Percentiles rank a stretch among this genome's conserved stretches.
phyloP scores from a whole-genome alignment of 2,113 vertebrate genomes.

The Geothlypis trichas region DNA sequence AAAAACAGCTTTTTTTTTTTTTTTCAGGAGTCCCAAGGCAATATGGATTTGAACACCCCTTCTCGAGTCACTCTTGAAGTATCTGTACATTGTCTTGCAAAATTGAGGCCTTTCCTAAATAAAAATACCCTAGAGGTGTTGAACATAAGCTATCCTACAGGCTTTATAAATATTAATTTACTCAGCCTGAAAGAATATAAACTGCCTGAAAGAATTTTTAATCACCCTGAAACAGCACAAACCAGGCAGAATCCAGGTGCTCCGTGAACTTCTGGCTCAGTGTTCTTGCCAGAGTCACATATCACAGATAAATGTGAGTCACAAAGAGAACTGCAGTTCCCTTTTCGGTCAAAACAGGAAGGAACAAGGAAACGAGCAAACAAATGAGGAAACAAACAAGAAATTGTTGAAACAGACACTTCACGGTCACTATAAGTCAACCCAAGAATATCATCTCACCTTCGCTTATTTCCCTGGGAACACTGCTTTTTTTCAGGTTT shows the following conservation, averaged over 20 bases:
- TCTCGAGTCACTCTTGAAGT: not conserved
- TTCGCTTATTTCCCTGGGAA: not conserved
- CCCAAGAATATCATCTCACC: not conserved
- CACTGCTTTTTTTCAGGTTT: not conserved
- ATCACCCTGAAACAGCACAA: not conserved
- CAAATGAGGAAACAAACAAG: not conserved
- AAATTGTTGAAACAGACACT: not conserved
- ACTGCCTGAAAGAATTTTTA: not conserved
- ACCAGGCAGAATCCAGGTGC: slow-evolving; percentile 5
- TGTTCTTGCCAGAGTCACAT: not conserved
- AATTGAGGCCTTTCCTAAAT: not conserved
- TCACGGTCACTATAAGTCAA: not conserved
- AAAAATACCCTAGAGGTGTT: not conserved
- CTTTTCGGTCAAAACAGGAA: not conserved
- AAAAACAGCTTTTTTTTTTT: not conserved
- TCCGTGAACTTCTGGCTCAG: not conserved
- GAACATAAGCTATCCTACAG: not conserved
- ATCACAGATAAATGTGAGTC: not conserved
- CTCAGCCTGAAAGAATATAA: not conserved
- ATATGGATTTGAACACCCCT: not conserved
- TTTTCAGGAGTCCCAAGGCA: not conserved
- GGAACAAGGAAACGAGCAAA: not conserved
- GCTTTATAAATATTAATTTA: not conserved
- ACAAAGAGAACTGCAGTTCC: not conserved
- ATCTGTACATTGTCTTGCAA: not conserved